Conservation (phyloP, 2,797 vertebrate genomes). For the Enteromius fasciolatus region DNA sequence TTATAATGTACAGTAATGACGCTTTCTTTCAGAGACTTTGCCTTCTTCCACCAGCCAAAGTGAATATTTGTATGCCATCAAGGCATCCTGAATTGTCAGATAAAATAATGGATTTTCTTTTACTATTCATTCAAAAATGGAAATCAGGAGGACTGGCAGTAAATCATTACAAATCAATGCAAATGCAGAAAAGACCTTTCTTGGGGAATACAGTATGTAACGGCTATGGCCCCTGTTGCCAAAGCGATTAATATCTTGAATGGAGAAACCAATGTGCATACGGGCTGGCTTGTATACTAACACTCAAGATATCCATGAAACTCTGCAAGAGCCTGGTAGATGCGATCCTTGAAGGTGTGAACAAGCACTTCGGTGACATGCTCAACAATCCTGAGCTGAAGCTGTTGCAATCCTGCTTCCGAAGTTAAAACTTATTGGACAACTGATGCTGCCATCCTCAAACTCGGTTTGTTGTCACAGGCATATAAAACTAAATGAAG, state of each 20-base stretch:
- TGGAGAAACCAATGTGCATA: no score
- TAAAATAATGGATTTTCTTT: neutral
- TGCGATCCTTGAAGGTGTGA: neutral
- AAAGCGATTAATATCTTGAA: no score
- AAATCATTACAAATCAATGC: no score
- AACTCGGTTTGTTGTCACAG: neutral
- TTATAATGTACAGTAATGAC: neutral
- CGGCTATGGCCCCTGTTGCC: no score
- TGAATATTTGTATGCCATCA: neutral
- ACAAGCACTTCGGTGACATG: neutral
- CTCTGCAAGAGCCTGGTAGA: conserved; percentile 15
- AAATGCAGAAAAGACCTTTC: no score
- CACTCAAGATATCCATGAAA: no score
- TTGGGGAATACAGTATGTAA: no score
- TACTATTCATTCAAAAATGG: neutral
- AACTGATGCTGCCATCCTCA: neutral
- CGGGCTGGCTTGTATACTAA: no score
- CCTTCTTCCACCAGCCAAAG: neutral
- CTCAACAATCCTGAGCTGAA: conserved; percentile 10
- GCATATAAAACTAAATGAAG: neutral
- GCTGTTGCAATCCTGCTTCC: neutral
- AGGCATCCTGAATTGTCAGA: neutral
- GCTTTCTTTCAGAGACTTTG: neutral
- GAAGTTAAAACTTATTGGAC: conserved; percentile 13
- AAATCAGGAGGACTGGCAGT: no score